phyloP scores from a whole-genome alignment of 2,888 invertebrate species.

The Gymnoscelis rufifasciata region DNA sequence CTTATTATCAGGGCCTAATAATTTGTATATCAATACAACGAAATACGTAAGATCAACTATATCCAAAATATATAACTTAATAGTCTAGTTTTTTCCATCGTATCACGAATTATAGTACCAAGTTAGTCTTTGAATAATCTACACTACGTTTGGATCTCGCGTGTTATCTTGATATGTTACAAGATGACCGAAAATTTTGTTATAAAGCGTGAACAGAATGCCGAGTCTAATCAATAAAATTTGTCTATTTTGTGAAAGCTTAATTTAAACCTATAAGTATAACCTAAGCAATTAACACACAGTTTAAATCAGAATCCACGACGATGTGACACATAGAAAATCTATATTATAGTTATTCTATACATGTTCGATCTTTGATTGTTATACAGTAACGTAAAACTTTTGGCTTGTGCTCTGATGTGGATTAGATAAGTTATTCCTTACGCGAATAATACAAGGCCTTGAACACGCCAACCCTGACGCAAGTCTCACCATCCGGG shows the following conservation, averaged over 20 bases:
- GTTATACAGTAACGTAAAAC: too few relatives aligned
- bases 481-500: background rate
- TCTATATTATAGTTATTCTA: too few relatives aligned
- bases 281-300: too few relatives aligned
- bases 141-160: slow-evolving; percentile 44
- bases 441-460: background rate
- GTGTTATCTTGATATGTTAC: slow-evolving; percentile 53
- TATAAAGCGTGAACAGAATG: too few relatives aligned
- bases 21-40: background rate
- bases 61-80: slow-evolving; percentile 28
- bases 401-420: too few relatives aligned
- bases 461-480: too few relatives aligned
- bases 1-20: background rate
- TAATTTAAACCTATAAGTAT: background rate
- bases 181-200: slow-evolving; percentile 12
- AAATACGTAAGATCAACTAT: background rate
- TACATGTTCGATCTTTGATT: too few relatives aligned
- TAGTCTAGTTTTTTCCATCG: slow-evolving; percentile 37
- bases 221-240: too few relatives aligned
- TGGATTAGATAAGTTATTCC: background rate
- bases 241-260: too few relatives aligned
- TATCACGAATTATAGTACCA: slow-evolving; percentile 56
- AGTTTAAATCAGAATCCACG: too few relatives aligned
- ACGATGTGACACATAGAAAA: too few relatives aligned
- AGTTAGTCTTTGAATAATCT: slow-evolving; percentile 54